phyloP scores from a whole-genome alignment of 2,797 vertebrate genomes.

The Zenarchopterus dispar region DNA sequence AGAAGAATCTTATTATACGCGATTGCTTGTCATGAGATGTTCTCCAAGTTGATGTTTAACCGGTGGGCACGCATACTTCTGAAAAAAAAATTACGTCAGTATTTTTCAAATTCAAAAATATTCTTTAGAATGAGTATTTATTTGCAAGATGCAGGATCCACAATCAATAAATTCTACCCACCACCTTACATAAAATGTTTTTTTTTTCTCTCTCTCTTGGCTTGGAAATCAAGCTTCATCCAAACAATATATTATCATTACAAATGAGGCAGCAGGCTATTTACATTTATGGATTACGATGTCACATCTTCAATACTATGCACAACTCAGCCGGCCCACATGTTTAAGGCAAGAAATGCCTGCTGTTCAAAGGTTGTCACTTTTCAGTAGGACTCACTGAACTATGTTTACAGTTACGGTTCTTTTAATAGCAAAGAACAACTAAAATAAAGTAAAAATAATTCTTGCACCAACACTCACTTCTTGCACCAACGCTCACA shows the following conservation, averaged over 20 bases:
- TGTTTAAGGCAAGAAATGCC: conserved; percentile 34
- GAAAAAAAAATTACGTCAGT: conserved; percentile 49
- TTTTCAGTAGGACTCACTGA: conserved; percentile 9
- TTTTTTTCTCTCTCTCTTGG: conserved; percentile 29
- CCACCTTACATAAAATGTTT: conserved; percentile 66
- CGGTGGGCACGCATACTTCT: no score
- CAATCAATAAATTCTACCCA: conserved; percentile 84
- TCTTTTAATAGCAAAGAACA: conserved; percentile 18
- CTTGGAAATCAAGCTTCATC: conserved; percentile 72
- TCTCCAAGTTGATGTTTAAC: conserved; percentile 67
- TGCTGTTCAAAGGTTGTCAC: conserved; percentile 5
- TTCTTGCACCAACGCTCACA: conserved; percentile 36
- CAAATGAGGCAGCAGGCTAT: conserved; percentile 74
- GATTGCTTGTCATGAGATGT: conserved; percentile 90
- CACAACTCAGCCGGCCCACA: conserved; percentile 23
- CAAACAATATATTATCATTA: conserved; percentile 83
- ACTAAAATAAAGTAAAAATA: conserved; percentile 13
- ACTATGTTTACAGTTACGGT: conserved; percentile 13
- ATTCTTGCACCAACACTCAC: conserved; percentile 7
- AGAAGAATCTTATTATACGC: conserved; percentile 92
- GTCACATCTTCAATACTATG: conserved; percentile 60
- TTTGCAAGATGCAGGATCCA: conserved; percentile 72
- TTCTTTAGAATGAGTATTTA: conserved; percentile 83
- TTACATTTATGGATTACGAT: conserved; percentile 85
- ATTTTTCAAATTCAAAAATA: conserved; percentile 76